phyloP scores from a whole-genome alignment of 2,888 invertebrate species.

The Gandaritis pyraliata region DNA sequence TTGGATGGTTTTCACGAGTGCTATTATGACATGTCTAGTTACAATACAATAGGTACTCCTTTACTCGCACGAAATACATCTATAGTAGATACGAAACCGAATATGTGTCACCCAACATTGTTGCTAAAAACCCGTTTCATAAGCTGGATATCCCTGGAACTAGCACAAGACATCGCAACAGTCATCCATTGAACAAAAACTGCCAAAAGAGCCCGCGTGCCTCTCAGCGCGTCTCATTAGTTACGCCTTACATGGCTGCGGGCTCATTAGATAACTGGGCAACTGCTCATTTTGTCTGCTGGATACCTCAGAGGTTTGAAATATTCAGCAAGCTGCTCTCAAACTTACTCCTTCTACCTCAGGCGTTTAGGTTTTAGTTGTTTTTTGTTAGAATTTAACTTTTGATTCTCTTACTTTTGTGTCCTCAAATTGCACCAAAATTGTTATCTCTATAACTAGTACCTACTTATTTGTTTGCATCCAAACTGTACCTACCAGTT shows the following conservation, averaged over 20 bases:
- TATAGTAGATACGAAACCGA: no score
- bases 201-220: slow-evolving; percentile 6
- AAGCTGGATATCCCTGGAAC: slow-evolving; percentile 2
- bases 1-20: neutral
- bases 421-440: no score
- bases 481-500: no score
- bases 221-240: slow-evolving; percentile 12
- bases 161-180: slow-evolving; percentile 1
- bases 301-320: neutral
- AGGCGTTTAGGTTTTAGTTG: no score
- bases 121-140: neutral
- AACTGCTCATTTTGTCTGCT: neutral
- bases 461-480: no score
- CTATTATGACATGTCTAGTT: no score
- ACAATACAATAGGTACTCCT: no score
- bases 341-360: no score
- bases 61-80: no score
- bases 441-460: no score
- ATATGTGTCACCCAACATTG: neutral
- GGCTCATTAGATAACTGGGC: neutral
- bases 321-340: neutral
- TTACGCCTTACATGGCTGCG: slow-evolving; percentile 14
- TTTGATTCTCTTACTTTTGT: no score
- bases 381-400: no score
- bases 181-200: slow-evolving; percentile 7